phyloP scores from a whole-genome alignment of 2,888 invertebrate genomes.

The Melikaiella ostensackeni region DNA sequence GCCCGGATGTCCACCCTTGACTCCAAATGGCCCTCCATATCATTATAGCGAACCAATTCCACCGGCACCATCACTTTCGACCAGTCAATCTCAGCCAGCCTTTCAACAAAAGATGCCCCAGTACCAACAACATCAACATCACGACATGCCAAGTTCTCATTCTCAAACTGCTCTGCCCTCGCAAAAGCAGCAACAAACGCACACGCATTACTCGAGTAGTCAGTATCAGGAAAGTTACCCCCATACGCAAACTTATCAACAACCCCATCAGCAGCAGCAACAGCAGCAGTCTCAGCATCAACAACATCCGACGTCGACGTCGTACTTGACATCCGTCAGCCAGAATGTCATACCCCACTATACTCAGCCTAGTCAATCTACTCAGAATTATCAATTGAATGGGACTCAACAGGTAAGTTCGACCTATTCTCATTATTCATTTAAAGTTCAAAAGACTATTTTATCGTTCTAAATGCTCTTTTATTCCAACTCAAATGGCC shows the following conservation, averaged over 20 bases:
- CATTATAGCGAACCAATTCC: conserved; percentile 79
- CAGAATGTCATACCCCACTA: conserved; percentile 73
- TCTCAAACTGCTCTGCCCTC: conserved; percentile 68
- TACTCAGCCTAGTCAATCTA: conserved; percentile 68
- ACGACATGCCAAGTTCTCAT: conserved; percentile 72
- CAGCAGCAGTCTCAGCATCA: conserved; percentile 71
- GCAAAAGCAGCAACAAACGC: conserved; percentile 71
- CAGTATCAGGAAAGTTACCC: conserved; percentile 78
- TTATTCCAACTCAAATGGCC: background rate
- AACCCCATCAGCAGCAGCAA: conserved; percentile 73
- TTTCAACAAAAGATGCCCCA: conserved; percentile 73
- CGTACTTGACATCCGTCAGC: conserved; percentile 70
- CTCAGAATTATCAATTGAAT: conserved; percentile 71
- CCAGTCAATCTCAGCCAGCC: conserved; percentile 74
- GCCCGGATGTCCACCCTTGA: conserved; percentile 74
- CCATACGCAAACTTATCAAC: conserved; percentile 78
- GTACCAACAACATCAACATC: conserved; percentile 74
- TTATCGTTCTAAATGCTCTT: background rate
- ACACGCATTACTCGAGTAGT: conserved; percentile 73
- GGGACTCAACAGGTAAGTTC: conserved; percentile 71
- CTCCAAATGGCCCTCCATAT: conserved; percentile 79
- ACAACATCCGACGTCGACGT: conserved; percentile 69
- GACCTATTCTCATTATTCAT: background rate
- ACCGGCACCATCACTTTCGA: conserved; percentile 75
- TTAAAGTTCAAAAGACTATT: background rate